phyloP scores from a whole-genome alignment of 1,140 invertebrate species.

The Sarcophaga bullata region DNA sequence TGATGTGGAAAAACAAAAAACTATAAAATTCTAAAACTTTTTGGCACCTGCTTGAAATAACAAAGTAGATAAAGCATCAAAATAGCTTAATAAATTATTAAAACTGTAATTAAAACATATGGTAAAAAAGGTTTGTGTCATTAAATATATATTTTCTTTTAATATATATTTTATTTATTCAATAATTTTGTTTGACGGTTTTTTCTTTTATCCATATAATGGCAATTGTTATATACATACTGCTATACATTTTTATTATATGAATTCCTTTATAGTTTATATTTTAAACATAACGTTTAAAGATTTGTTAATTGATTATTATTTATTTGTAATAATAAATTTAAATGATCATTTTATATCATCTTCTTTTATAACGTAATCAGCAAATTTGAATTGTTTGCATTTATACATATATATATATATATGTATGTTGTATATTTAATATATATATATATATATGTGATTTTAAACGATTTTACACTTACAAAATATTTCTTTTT shows the following conservation, averaged over 20 bases:
- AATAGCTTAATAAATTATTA: too few species aligned
- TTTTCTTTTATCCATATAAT: background rate
- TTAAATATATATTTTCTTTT: background rate
- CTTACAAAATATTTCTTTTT: background rate
- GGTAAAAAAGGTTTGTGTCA: background rate
- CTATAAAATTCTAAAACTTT: background rate
- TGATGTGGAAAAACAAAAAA: background rate
- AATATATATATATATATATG: background rate
- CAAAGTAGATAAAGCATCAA: too few species aligned
- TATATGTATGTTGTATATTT: background rate
- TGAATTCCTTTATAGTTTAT: background rate
- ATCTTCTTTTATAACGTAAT: background rate
- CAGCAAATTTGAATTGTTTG: slow-evolving; percentile 17
- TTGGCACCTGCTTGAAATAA: too few species aligned
- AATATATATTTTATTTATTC: background rate
- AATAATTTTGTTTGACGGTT: background rate
- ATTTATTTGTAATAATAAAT: too few species aligned
- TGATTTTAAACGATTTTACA: background rate
- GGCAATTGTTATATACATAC: background rate
- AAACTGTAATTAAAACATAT: background rate
- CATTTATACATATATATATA: background rate
- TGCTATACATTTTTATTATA: background rate
- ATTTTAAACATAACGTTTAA: background rate
- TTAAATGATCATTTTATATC: too few species aligned
- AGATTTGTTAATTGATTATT: background rate